Percentiles rank a stretch among this genome's conserved stretches.
phyloP scores from a whole-genome alignment of 1,140 invertebrate species.

The Drosophila subobscura region DNA sequence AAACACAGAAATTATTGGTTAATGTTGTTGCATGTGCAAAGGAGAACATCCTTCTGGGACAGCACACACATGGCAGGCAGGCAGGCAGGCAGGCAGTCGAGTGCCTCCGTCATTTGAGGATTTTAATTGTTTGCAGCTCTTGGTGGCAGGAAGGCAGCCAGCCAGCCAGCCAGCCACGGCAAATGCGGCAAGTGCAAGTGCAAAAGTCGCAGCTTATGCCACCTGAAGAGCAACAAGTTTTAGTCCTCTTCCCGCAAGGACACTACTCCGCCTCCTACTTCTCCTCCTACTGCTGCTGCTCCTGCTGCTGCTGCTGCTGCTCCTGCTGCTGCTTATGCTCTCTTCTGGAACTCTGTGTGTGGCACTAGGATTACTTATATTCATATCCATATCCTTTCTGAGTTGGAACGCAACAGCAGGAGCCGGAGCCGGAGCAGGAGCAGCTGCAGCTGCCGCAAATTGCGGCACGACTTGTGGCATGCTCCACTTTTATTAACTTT shows the following conservation, averaged over 20 bases:
- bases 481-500: slow-evolving; percentile 82
- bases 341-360: slow-evolving; percentile 4
- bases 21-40: no score
- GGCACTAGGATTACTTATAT: slow-evolving; percentile 61
- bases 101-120: slow-evolving; percentile 23
- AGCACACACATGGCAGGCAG: no score
- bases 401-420: slow-evolving; percentile 34
- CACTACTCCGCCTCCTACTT: neutral
- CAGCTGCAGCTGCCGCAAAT: slow-evolving; percentile 75
- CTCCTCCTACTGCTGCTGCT: slow-evolving; percentile 2
- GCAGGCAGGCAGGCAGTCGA: no score
- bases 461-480: slow-evolving; percentile 81
- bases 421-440: slow-evolving; percentile 55
- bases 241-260: no score
- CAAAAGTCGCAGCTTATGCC: slow-evolving; percentile 68
- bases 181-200: slow-evolving; percentile 32
- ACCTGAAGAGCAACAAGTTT: slow-evolving; percentile 67
- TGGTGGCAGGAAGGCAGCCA: slow-evolving; percentile 6
- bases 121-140: slow-evolving; percentile 73
- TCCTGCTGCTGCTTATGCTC: neutral
- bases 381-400: slow-evolving; percentile 69
- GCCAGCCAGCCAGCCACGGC: neutral
- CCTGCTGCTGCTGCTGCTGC: neutral
- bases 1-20: no score
- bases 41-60: neutral